These are phyloP conservation scores for Vimba vimba DNA, from an alignment of 2,113 vertebrate genomes.

Conservation along the genomic window DNA sequence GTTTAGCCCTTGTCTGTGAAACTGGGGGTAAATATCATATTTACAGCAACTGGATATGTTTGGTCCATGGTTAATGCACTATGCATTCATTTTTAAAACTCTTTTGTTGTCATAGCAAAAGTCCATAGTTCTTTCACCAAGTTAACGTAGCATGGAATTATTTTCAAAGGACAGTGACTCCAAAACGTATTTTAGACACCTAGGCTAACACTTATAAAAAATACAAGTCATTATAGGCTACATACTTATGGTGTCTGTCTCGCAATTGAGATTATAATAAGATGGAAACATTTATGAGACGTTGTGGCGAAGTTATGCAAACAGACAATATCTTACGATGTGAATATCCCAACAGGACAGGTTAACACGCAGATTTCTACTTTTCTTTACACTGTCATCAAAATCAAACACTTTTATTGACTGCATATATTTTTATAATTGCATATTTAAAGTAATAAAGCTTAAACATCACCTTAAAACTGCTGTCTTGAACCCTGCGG, in stretches of 20 bases:
- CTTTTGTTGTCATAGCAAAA: not conserved
- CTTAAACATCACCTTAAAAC: constrained; percentile 5
- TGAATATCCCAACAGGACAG: not conserved
- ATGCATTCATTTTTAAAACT: not conserved
- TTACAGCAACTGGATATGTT: not conserved
- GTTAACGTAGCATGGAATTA: not conserved
- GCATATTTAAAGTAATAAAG: not conserved
- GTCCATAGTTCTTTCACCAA: not conserved
- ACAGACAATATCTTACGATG: not conserved
- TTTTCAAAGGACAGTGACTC: not conserved
- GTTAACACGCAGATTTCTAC: not conserved
- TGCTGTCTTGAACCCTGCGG: not conserved
- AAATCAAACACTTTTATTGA: not conserved
- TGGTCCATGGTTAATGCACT: not conserved
- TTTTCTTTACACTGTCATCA: not conserved
- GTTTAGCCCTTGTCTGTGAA: too few species aligned
- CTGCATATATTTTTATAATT: not conserved
- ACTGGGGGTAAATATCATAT: too few species aligned
- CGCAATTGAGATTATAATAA: not conserved
- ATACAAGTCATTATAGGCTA: not conserved
- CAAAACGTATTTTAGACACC: not conserved
- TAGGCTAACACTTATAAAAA: not conserved
- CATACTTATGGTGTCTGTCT: not conserved
- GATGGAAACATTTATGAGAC: not conserved
- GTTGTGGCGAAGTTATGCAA: not conserved